A percentile compares a stretch with the other conserved stretches of the same genome.
Evolutionary conservation across 2,797 vertebrate genomes (phyloP).

Genomic region (Cossypha heuglini): DNA sequence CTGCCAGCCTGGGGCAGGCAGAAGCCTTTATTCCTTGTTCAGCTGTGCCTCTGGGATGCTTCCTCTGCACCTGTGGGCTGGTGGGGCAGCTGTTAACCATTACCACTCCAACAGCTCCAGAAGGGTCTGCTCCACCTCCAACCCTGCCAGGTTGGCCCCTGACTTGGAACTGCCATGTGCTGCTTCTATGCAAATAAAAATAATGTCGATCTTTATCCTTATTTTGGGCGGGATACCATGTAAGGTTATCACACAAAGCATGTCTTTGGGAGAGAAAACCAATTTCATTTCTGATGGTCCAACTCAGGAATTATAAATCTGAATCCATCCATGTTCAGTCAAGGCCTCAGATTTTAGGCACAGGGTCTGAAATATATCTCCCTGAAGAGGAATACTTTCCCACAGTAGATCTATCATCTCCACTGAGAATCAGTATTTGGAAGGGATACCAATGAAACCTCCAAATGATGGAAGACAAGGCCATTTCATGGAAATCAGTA

Average conservation of each 20-base stretch:
- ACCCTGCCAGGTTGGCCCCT: background rate
- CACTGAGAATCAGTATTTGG: background rate
- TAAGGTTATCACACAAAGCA: background rate
- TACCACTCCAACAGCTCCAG: background rate
- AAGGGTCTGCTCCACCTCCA: background rate
- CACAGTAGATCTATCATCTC: background rate
- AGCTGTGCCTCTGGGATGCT: background rate
- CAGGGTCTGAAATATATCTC: background rate
- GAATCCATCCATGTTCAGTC: background rate
- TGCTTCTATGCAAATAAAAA: background rate
- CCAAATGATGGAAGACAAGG: background rate
- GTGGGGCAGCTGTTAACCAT: background rate
- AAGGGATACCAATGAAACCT: background rate
- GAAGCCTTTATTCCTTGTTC: background rate
- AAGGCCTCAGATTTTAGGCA: background rate
- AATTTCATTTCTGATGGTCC: background rate
- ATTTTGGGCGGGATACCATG: background rate
- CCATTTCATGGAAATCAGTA: background rate
- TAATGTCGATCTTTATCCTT: background rate
- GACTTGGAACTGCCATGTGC: background rate
- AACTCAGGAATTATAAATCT: background rate
- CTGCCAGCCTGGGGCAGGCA: background rate
- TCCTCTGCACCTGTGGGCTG: background rate
- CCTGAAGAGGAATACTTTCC: background rate
- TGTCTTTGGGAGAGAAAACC: background rate